phyloP scores from a whole-genome alignment of 2,888 invertebrate species.

The Drosophila meridionalis region DNA sequence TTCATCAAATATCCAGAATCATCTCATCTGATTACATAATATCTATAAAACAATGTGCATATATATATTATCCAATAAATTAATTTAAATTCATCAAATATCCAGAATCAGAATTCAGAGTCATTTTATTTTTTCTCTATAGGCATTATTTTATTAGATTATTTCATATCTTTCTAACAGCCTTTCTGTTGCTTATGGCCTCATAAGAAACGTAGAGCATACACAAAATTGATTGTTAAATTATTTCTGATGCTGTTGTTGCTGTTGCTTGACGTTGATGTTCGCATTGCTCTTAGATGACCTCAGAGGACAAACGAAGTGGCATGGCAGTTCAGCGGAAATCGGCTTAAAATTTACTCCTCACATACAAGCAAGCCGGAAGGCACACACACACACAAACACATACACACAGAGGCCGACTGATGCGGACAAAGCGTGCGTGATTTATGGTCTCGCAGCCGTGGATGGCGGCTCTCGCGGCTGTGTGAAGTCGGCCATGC shows the following conservation, averaged over 20 bases:
- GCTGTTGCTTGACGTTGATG: slow-evolving; percentile 40
- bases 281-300: slow-evolving; percentile 53
- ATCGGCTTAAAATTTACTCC: slow-evolving; percentile 65
- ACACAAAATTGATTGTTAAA: background rate
- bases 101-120: too few relatives aligned
- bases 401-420: slow-evolving; percentile 8
- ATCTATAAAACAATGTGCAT: too few relatives aligned
- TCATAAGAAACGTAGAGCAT: background rate
- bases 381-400: slow-evolving; percentile 5
- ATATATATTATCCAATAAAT: too few relatives aligned
- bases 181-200: background rate
- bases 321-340: slow-evolving; percentile 48
- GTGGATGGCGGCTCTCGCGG: slow-evolving; percentile 13
- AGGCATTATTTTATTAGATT: background rate
- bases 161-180: background rate
- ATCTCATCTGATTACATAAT: background rate
- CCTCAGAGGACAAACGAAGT: slow-evolving; percentile 40
- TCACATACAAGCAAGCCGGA: slow-evolving; percentile 3
- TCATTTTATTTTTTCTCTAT: background rate
- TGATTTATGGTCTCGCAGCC: slow-evolving; percentile 63
- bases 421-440: slow-evolving; percentile 39
- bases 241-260: slow-evolving; percentile 1
- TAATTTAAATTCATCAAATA: too few relatives aligned
- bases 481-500: slow-evolving; percentile 32
- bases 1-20: background rate